Conservation (phyloP, 2,113 vertebrate genomes). For the Paracanthobrama guichenoti region DNA sequence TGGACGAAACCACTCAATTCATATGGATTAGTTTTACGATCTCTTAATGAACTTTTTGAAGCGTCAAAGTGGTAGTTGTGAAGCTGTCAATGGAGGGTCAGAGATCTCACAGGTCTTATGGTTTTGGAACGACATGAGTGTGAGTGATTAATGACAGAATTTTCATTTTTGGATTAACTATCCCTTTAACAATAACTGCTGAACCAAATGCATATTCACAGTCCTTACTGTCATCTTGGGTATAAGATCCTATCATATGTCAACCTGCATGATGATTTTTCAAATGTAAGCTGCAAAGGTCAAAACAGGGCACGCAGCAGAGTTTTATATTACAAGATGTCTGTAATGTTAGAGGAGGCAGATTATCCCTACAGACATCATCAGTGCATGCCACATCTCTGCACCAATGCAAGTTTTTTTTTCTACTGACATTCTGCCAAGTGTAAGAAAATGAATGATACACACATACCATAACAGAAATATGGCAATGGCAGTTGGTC, state of each 20-base stretch:
- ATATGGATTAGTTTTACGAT: too few relatives aligned
- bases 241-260: neutral
- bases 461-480: neutral
- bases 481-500: neutral
- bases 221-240: neutral
- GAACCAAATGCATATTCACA: conserved; percentile 1
- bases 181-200: neutral
- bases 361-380: conserved; percentile 11
- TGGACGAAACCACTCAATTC: too few relatives aligned
- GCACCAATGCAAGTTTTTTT: neutral
- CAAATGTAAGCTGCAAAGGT: conserved; percentile 23
- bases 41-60: too few relatives aligned
- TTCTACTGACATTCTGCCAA: neutral
- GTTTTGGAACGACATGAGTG: too few relatives aligned
- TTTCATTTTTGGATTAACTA: too few relatives aligned
- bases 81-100: too few relatives aligned
- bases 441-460: neutral
- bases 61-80: too few relatives aligned
- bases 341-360: conserved; percentile 27
- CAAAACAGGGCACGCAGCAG: conserved; percentile 17
- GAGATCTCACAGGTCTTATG: too few relatives aligned
- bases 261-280: conserved; percentile 20
- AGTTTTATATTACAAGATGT: conserved; percentile 37
- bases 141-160: too few relatives aligned
- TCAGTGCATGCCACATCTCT: conserved; percentile 10